These are phyloP conservation scores for Rhagophthalmus giganteus DNA, from an alignment of 2,888 invertebrate species.

Conservation along the genomic window DNA sequence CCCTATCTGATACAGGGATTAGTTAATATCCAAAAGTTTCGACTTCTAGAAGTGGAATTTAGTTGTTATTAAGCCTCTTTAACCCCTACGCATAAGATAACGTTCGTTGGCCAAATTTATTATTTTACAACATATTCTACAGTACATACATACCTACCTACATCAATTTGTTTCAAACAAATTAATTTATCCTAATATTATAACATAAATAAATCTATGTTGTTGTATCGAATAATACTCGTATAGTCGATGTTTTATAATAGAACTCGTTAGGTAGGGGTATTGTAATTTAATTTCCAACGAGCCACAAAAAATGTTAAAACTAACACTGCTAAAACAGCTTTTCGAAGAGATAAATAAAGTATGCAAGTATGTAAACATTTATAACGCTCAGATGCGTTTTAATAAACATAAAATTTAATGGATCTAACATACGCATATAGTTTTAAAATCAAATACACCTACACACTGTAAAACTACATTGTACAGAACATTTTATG, in stretches of 20 bases:
- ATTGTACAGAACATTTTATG: conserved; percentile 7
- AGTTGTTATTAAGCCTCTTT: conserved; percentile 21
- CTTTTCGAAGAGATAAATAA: too few species aligned
- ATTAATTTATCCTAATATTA: too few species aligned
- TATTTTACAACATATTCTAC: not conserved
- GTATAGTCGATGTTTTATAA: too few species aligned
- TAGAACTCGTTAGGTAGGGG: too few species aligned
- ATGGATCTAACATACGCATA: conserved; percentile 16
- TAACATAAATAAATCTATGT: too few species aligned
- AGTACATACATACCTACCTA: not conserved
- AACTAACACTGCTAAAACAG: too few species aligned
- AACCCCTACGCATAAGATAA: conserved; percentile 10
- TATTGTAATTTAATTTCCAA: too few species aligned
- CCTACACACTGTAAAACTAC: conserved; percentile 12
- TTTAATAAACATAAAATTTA: conserved; percentile 22
- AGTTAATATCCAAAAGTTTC: conserved; percentile 38
- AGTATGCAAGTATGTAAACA: conserved; percentile 2
- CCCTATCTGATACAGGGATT: conserved; percentile 37
- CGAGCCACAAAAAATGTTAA: too few species aligned
- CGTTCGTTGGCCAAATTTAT: conserved; percentile 7
- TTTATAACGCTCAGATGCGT: conserved; percentile 15
- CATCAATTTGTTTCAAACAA: not conserved
- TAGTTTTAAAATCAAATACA: conserved; percentile 19
- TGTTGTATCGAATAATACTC: too few species aligned
- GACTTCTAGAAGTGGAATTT: conserved; percentile 21